A percentile compares a stretch with the other conserved stretches of the same genome.
These are phyloP conservation scores for Carassius carassius DNA, from an alignment of 2,113 vertebrate species.

Conservation along the genomic window DNA sequence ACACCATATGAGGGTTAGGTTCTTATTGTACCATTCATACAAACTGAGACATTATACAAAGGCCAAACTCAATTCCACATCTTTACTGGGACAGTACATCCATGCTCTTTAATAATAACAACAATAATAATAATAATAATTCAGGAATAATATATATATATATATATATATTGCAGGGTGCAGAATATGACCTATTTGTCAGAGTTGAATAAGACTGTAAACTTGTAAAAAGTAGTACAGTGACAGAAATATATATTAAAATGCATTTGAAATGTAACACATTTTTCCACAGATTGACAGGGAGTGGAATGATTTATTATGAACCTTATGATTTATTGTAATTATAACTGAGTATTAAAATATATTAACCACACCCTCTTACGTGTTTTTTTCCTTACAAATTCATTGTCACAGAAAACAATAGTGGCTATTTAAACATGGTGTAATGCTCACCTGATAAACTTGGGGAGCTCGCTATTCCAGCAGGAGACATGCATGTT, in stretches of 20 bases:
- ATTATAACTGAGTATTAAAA: neutral
- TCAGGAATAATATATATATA: no score
- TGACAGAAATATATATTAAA: neutral
- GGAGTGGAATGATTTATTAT: neutral
- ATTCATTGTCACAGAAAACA: neutral
- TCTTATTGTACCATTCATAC: neutral
- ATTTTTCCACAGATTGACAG: neutral
- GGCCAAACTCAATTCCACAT: neutral
- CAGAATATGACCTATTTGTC: neutral
- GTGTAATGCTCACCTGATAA: neutral
- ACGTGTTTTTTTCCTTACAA: neutral
- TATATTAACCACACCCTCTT: conserved; percentile 10
- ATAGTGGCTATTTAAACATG: conserved; percentile 1
- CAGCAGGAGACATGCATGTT: neutral
- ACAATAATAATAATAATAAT: neutral
- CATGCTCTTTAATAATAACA: neutral
- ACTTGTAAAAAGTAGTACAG: neutral
- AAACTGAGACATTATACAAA: neutral
- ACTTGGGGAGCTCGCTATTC: neutral
- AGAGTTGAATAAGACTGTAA: neutral
- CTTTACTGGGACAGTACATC: neutral
- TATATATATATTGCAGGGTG: neutral
- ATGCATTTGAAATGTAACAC: neutral
- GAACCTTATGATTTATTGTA: neutral
- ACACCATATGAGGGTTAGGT: neutral